Percentiles rank a stretch among this genome's conserved stretches.
Evolutionary conservation across 2,113 vertebrate genomes (phyloP).

Genomic region (Cottus gobio): DNA sequence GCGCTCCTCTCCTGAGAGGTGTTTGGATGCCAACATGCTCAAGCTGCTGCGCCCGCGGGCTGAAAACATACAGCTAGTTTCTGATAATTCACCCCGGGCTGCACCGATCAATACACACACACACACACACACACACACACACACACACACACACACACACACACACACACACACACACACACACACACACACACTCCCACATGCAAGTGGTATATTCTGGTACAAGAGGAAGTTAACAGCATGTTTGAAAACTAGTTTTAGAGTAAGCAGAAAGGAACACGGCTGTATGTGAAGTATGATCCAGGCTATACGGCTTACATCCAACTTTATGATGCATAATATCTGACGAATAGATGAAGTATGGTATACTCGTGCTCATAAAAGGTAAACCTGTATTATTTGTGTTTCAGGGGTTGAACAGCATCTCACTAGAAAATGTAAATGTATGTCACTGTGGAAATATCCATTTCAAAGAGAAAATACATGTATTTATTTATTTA

Average conservation of each 20-base stretch:
- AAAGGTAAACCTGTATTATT: neutral
- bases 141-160: conserved; percentile 19
- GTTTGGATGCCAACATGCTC: conserved; percentile 61
- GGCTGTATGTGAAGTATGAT: neutral
- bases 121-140: conserved; percentile 21
- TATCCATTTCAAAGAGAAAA: neutral
- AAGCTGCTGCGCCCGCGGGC: conserved; percentile 58
- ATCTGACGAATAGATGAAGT: conserved; percentile 19
- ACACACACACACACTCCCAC: too few species aligned
- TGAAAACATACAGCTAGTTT: conserved; percentile 54
- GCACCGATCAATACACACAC: conserved; percentile 49
- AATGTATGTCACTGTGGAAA: neutral
- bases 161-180: neutral
- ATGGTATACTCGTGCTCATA: neutral
- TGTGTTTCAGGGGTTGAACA: conserved; percentile 3
- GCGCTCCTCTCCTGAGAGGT: conserved; percentile 62
- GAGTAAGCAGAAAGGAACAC: neutral
- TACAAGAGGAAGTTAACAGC: neutral
- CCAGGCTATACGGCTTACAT: neutral
- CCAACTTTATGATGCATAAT: neutral
- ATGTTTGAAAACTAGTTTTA: neutral
- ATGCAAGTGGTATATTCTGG: too few species aligned
- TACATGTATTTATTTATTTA: too few species aligned
- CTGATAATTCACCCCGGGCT: conserved; percentile 48
- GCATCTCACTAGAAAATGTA: neutral